Base-by-base conservation (phyloP, 2,797 vertebrate species). In the Gallinago solitaria region DNA sequence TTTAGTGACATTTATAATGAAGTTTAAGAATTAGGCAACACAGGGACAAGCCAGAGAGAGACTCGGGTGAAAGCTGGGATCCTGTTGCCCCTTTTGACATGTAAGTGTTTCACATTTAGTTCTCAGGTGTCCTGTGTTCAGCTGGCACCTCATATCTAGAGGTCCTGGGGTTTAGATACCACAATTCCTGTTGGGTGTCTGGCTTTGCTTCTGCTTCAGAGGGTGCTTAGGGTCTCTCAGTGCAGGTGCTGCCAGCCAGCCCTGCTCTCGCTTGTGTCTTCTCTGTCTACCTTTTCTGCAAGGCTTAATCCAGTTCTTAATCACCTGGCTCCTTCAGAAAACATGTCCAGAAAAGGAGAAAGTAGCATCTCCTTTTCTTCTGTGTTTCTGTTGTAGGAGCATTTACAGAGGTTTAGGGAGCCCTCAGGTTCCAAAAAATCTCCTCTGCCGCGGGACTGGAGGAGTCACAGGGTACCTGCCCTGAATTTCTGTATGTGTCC, bases 231-330 rank as follows among this genome's bases (percentile, higher is more conserved):
- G 69, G 16, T 78, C 39, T 59, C 56, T 81, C 61, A 33, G n/a
- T 3, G 1, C 35, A 60, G 39, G 43, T 84, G 45, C 16, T 71
- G 48, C 83, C 43, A 23, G 4, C 41, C 4, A 1, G 28, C 27
- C 59, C 53, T 78, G 57, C 15, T 4, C 59, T 92, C 3, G 0
- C 12, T 68, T 0, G 0, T 56, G 7, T 45, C 45, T 80, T 19
- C 51, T 80, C 64, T 1, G 0, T 24, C 27, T 12, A 39, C 32
- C 24, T 82, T 75, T 87, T 76, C 70, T 89, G 50, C 33, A 76
- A 75, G 54, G 54, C 11, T 84, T 76, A 57, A 68, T 79, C 39
- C n/a, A 32, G 23, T 84, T 96, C 33, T 39, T 64, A 41, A 69
- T 89, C 33, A 37, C 15, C n/a, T 60, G 50, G 6, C 35, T 95